Conservation (phyloP, 2,888 invertebrate species). For the Metalampra italica region DNA sequence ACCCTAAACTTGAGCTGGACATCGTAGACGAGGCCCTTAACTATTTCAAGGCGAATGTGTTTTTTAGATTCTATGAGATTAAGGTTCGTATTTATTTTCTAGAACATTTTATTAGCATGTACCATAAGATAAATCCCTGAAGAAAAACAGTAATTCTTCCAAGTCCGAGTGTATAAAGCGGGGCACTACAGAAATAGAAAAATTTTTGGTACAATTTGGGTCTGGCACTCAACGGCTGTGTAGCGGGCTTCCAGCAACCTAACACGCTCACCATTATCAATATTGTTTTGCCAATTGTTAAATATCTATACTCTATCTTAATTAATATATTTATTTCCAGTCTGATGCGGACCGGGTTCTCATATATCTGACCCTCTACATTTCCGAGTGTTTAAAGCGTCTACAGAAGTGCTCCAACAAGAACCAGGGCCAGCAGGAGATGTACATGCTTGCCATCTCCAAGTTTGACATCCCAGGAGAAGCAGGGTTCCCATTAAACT, state of each 20-base stretch:
- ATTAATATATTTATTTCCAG: slow-evolving; percentile 58
- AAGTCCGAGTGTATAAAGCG: too few relatives aligned
- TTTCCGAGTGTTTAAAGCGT: slow-evolving; percentile 97
- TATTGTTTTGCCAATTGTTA: too few relatives aligned
- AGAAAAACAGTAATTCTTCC: too few relatives aligned
- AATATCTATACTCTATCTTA: too few relatives aligned
- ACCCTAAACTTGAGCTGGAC: slow-evolving; percentile 84
- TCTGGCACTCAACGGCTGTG: too few relatives aligned
- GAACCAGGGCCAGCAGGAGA: slow-evolving; percentile 94
- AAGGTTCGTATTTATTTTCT: slow-evolving; percentile 81
- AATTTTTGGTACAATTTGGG: too few relatives aligned
- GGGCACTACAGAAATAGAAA: too few relatives aligned
- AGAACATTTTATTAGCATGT: neutral
- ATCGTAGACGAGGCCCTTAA: slow-evolving; percentile 98
- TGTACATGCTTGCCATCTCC: slow-evolving; percentile 96
- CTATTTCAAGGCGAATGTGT: slow-evolving; percentile 99
- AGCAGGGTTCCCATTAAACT: slow-evolving; percentile 94
- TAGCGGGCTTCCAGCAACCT: too few relatives aligned
- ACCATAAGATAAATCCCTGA: neutral
- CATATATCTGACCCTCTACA: slow-evolving; percentile 97
- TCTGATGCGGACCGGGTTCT: slow-evolving; percentile 97
- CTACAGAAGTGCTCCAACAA: slow-evolving; percentile 94
- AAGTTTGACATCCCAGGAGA: slow-evolving; percentile 99
- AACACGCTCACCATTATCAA: too few relatives aligned
- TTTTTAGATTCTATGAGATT: slow-evolving; percentile 99